Percentiles rank a stretch among this genome's conserved stretches.
phyloP scores from a whole-genome alignment of 2,113 vertebrate species.

The Cebidichthys violaceus region DNA sequence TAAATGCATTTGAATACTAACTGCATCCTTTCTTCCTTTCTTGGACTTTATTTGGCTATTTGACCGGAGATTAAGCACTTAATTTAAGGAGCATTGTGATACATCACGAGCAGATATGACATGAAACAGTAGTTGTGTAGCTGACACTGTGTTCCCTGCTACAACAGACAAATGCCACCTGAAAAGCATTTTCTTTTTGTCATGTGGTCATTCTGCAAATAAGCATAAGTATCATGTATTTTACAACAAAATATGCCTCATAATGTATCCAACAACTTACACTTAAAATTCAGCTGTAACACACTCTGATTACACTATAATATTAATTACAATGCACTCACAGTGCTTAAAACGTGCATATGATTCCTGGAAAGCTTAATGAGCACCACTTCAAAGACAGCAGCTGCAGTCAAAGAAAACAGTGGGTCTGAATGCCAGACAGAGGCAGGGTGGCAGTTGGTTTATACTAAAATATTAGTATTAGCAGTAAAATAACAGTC shows the following conservation, averaged over 20 bases:
- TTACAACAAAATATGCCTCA: background rate
- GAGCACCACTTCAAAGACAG: slow-evolving; percentile 36
- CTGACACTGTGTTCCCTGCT: background rate
- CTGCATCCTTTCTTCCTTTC: background rate
- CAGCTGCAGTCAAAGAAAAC: slow-evolving; percentile 29
- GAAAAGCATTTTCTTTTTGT: background rate
- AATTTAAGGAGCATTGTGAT: background rate
- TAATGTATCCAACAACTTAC: background rate
- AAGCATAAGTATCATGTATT: background rate
- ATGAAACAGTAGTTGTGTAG: background rate
- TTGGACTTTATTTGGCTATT: background rate
- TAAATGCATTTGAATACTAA: background rate
- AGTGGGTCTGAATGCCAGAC: slow-evolving; percentile 11
- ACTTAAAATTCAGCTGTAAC: background rate
- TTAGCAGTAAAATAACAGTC: slow-evolving; percentile 55
- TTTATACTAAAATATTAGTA: slow-evolving; percentile 59
- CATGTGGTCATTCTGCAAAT: background rate
- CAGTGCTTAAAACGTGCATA: slow-evolving; percentile 28
- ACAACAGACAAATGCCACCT: background rate
- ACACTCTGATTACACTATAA: slow-evolving; percentile 15
- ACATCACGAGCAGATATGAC: background rate
- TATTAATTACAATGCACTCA: slow-evolving; percentile 5
- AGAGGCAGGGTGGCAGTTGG: slow-evolving; percentile 18
- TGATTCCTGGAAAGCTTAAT: slow-evolving; percentile 32
- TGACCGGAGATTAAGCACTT: background rate